Percentiles rank a stretch among this genome's conserved stretches.
Evolutionary conservation across 23 tunicate genomes (phyloP).

Genomic region (Halocynthia aurantium): DNA sequence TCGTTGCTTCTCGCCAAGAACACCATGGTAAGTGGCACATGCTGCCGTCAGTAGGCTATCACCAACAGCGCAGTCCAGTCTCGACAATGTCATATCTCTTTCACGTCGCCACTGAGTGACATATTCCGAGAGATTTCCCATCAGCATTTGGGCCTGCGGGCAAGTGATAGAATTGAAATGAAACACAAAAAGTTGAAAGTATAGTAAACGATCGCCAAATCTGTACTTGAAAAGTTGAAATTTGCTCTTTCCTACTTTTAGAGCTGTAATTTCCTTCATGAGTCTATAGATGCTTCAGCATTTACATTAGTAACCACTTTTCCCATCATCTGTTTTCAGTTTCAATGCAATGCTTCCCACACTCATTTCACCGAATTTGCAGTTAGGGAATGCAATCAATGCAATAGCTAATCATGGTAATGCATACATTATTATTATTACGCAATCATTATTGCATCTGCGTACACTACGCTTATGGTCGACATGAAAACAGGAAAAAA

Average conservation of each 20-base stretch:
- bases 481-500: neutral
- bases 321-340: too few relatives aligned
- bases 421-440: too few relatives aligned
- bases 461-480: neutral
- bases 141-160: conserved; percentile 50
- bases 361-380: neutral
- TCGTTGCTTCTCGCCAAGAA: conserved; percentile 33
- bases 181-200: neutral
- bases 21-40: conserved; percentile 63
- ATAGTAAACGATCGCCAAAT: neutral
- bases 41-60: conserved; percentile 66
- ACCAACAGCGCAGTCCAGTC: conserved; percentile 50
- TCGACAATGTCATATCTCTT: conserved; percentile 13
- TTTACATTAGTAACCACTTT: too few relatives aligned
- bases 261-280: too few relatives aligned
- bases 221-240: too few relatives aligned
- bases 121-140: conserved; percentile 56
- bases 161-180: neutral
- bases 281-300: too few relatives aligned
- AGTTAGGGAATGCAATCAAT: neutral
- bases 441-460: too few relatives aligned
- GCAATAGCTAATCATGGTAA: neutral
- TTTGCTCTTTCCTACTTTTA: too few relatives aligned
- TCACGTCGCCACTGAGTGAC: conserved; percentile 36
- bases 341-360: too few relatives aligned